phyloP scores from a whole-genome alignment of 2,113 vertebrate genomes.

The Micromys minutus region DNA sequence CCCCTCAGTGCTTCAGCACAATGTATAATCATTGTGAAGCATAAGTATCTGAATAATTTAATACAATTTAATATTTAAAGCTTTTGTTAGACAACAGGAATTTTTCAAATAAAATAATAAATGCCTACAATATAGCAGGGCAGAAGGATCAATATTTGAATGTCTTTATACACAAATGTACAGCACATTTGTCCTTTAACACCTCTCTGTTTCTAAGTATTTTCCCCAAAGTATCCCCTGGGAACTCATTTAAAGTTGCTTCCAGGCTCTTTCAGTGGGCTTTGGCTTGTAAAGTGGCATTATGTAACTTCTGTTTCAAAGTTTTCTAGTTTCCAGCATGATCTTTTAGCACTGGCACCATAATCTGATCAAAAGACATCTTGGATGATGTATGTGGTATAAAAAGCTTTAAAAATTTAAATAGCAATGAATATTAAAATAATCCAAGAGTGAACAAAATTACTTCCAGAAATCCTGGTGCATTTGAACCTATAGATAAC shows the following conservation, averaged over 20 bases:
- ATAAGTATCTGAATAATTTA: background rate
- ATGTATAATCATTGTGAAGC: background rate
- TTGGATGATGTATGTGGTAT: background rate
- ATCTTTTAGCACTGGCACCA: constrained; percentile 9
- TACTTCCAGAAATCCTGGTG: background rate
- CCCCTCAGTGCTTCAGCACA: background rate
- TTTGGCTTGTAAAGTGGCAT: background rate
- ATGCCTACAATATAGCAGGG: background rate
- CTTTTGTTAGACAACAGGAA: background rate
- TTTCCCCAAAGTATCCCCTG: background rate
- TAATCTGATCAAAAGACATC: constrained; percentile 19
- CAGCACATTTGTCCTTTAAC: background rate
- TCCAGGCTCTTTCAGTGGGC: background rate
- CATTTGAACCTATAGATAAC: background rate
- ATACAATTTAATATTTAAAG: background rate
- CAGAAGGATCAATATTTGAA: background rate
- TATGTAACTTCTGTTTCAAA: constrained; percentile 28
- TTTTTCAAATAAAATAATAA: constrained; percentile 15
- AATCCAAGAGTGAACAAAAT: background rate
- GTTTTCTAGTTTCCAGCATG: background rate
- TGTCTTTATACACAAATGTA: background rate
- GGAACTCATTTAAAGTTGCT: constrained; percentile 6
- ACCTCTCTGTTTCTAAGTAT: background rate
- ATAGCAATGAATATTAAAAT: constrained; percentile 57
- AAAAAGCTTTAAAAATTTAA: constrained; percentile 47